Base-by-base conservation (phyloP, 2,888 invertebrate genomes). In the Standfussiana lucernea region DNA sequence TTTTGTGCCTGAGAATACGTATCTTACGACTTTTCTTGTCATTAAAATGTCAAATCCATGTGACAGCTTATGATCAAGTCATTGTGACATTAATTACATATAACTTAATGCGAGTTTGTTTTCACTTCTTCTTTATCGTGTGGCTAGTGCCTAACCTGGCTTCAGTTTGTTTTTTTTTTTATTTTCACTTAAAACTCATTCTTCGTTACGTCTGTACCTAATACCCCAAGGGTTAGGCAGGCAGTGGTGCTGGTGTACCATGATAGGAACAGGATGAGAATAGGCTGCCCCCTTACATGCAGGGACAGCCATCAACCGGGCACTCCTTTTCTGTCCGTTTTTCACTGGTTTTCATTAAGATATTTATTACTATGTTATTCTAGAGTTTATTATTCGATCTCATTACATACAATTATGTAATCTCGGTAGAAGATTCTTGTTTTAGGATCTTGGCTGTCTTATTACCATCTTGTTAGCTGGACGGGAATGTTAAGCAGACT, bases 361-460 rank as follows among this genome's bases (percentile, higher is more conserved):
- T 32, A 66, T 47, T 47, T 11, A 56, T 64, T 53, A 62, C 32
- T 77, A 62, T 45, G 50, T 32, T 18, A 53, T 53, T 53, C 24
- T 15, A n/a, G 15, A 32, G 47, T 56, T 47, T 80, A 71, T 45
- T 72, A 56, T 65, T 42, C 15, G 53, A 37, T 81, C 66, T 62
- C 66, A 53, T 75, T 67, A 66, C 66, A 66, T 67, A 81, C 10
- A n/a, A 68, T 82, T 47, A 64, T 28, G 76, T 62, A 35, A 75
- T 82, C 62, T 79, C 5, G 2, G 11, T 1, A 13, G 37, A 21
- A 18, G 28, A 76, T 64, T 75, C 32, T 53, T 15, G 53, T 61
- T 59, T 74, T 32, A 15, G 3, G 32, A 67, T 53, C 18, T n/a
- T 53, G 82, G 40, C 62, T 47, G 56, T 11, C 28, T 67, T 82